Evolutionary conservation across 2,888 invertebrate species (phyloP).

Genomic region (Galeopsomyia nigrocyanea): DNA sequence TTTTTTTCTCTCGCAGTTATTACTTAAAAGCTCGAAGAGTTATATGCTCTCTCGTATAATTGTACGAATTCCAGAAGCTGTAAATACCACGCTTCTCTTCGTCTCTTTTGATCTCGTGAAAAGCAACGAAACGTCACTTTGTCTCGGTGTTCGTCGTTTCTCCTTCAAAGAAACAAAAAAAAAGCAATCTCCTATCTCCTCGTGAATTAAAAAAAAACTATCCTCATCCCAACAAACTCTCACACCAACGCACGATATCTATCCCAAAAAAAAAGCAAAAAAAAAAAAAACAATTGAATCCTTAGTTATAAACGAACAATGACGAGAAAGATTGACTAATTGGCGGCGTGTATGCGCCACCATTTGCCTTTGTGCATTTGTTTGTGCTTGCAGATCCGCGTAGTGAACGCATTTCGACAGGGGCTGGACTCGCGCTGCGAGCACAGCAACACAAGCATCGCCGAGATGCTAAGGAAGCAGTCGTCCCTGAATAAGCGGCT

Average conservation of each 20-base stretch:
- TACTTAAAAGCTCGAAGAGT: conserved; percentile 1
- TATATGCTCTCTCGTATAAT: neutral
- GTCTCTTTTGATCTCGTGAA: conserved; percentile 15
- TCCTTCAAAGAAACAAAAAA: conserved; percentile 3
- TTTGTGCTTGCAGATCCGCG: conserved; percentile 90
- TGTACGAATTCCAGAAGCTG: neutral
- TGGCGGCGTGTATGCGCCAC: conserved; percentile 43
- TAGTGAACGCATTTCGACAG: conserved; percentile 99
- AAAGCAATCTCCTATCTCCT: conserved; percentile 2
- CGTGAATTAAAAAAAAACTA: neutral
- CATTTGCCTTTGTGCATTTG: conserved; percentile 34
- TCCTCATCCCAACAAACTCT: neutral
- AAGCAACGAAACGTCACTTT: conserved; percentile 1
- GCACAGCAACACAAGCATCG: conserved; percentile 92
- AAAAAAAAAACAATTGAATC: neutral
- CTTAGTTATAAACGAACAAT: neutral
- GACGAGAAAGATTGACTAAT: conserved; percentile 30
- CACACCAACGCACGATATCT: conserved; percentile 17
- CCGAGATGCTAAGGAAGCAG: conserved; percentile 94
- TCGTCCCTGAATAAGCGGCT: conserved; percentile 92
- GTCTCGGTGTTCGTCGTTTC: neutral
- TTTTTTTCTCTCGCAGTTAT: neutral
- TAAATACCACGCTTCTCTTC: neutral
- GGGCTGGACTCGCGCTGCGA: conserved; percentile 83
- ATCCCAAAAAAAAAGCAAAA: neutral